Conservation (phyloP, 2,888 invertebrate species). For the Latheticus oryzae region DNA sequence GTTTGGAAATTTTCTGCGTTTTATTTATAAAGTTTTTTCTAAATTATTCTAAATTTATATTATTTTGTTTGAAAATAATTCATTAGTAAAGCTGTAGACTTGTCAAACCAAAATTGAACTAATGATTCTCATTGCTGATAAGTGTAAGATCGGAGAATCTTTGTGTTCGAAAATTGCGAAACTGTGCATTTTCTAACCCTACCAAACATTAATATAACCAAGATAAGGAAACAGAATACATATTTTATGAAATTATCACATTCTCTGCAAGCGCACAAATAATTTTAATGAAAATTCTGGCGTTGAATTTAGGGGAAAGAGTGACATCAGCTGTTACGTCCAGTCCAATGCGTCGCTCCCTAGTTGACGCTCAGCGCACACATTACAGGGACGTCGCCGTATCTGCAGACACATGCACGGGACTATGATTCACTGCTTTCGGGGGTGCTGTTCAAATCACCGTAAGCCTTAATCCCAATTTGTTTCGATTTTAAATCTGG, state of each 20-base stretch:
- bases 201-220: conserved; percentile 54
- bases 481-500: conserved; percentile 65
- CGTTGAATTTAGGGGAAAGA: conserved; percentile 62
- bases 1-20: too few relatives aligned
- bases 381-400: conserved; percentile 53
- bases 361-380: conserved; percentile 61
- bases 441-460: conserved; percentile 64
- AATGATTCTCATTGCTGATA: too few relatives aligned
- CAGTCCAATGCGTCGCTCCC: conserved; percentile 66
- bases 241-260: conserved; percentile 66
- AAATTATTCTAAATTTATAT: too few relatives aligned
- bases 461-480: conserved; percentile 65
- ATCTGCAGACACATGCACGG: conserved; percentile 41
- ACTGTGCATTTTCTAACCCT: conserved; percentile 21
- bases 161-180: conserved; percentile 23
- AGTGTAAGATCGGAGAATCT: conserved; percentile 10
- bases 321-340: conserved; percentile 68
- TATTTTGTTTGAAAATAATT: too few relatives aligned
- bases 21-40: too few relatives aligned
- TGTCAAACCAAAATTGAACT: too few relatives aligned
- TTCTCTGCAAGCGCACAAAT: conserved; percentile 61
- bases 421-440: conserved; percentile 56
- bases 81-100: too few relatives aligned
- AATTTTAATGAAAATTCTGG: conserved; percentile 67
- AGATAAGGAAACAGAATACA: conserved; percentile 63